These are phyloP conservation scores for Nasonia giraulti DNA, from an alignment of 1,140 invertebrate species.

Conservation along the genomic window DNA sequence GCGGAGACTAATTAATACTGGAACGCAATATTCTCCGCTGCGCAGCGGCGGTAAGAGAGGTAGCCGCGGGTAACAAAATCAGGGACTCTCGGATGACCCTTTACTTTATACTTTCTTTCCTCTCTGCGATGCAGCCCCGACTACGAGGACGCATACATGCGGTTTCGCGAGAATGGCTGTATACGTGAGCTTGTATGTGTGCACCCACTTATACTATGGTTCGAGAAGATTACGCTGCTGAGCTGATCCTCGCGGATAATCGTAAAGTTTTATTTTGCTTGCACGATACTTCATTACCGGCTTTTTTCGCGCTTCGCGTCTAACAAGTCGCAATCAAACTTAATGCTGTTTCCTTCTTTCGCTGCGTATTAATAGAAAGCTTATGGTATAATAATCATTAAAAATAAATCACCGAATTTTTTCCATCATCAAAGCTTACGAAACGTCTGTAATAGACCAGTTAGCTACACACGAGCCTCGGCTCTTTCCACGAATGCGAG, in stretches of 20 bases:
- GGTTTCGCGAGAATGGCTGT: background rate
- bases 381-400: background rate
- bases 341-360: background rate
- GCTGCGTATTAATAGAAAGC: too few relatives aligned
- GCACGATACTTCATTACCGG: background rate
- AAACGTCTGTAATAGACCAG: background rate
- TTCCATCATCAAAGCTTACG: background rate
- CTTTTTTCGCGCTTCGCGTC: background rate
- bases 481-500: conserved; percentile 32
- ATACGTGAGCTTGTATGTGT: conserved; percentile 1
- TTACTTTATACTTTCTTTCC: conserved; percentile 9
- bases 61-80: conserved; percentile 32
- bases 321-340: background rate
- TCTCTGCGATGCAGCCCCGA: too few relatives aligned
- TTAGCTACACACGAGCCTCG: background rate
- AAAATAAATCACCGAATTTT: background rate
- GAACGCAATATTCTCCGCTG: conserved; percentile 38
- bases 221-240: background rate
- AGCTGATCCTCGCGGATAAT: background rate
- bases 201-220: background rate
- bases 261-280: conserved; percentile 25
- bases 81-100: conserved; percentile 36
- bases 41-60: conserved; percentile 26
- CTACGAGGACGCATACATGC: background rate
- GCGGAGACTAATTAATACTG: conserved; percentile 48